A percentile compares a stretch with the other conserved stretches of the same genome.
These are phyloP conservation scores for Ashinkailepas kermadecensis DNA, from an alignment of 2,888 invertebrate genomes.

Conservation along the genomic window DNA sequence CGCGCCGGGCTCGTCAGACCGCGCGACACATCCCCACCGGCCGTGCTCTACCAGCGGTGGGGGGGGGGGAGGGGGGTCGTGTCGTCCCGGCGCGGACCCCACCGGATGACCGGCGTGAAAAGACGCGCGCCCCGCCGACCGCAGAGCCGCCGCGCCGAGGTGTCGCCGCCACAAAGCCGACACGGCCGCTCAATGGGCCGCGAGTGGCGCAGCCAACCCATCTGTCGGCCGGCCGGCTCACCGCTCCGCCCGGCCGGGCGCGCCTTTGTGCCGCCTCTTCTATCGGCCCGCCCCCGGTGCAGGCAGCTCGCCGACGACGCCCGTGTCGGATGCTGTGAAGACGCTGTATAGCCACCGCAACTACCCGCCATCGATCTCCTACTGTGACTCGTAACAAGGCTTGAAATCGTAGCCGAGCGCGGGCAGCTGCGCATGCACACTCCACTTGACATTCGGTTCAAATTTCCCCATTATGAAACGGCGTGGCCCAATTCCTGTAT, in stretches of 20 bases:
- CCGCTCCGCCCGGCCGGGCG: not conserved
- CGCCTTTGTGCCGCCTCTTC: not conserved
- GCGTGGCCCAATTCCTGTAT: not conserved
- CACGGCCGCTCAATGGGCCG: not conserved
- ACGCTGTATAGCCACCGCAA: not conserved
- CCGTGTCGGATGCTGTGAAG: not conserved
- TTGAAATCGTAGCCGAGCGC: not conserved
- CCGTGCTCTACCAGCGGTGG: no score
- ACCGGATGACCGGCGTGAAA: not conserved
- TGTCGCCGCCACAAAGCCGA: conserved; percentile 7
- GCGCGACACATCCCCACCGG: no score
- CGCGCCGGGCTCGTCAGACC: no score
- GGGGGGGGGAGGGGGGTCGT: no score
- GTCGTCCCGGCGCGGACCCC: no score
- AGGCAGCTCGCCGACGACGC: not conserved
- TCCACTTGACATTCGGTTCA: not conserved
- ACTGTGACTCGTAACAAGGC: no score
- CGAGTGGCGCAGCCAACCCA: conserved; percentile 1
- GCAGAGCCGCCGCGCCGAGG: not conserved
- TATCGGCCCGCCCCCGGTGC: not conserved
- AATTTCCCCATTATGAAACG: not conserved
- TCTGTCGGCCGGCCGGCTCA: conserved; percentile 1
- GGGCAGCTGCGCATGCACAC: not conserved
- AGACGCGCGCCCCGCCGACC: not conserved
- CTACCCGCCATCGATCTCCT: no score